Base-by-base conservation (phyloP, 2,113 vertebrate genomes). In the Paratilapia polleni region DNA sequence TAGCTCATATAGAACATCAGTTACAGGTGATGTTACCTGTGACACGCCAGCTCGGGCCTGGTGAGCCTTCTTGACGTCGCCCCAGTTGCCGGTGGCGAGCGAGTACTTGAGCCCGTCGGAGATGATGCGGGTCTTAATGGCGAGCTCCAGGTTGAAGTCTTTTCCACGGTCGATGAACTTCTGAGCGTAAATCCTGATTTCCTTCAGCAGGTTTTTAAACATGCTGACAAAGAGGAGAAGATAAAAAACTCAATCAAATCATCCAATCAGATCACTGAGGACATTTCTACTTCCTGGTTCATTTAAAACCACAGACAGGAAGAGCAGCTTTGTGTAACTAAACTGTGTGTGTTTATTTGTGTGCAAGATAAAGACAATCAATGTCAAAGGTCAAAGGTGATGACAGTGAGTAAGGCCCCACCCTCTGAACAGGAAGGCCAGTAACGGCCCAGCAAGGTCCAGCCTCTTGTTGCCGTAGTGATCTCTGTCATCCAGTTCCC, bases 141-240 rank as follows among this genome's bases (percentile, higher is more conserved):
- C 98, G 80, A 99, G 91, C 88, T 99, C 98, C 94, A 99, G 95
- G 82, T 99, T 99, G 92, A 99, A 99, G 94, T 99, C 98, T 60
- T 99, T 99, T 66, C 98, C 98, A 90, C 97, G 82, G 93, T 99
- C 98, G 79, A 99, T 99, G 89, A 99, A 99, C 93, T 99, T 99
- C 84, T 99, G 98, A 28, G 98, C 98, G 22, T 99, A 99, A 83
- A 99, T 99, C 66, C 98, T 93, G 78, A 99, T 98, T 95, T 99
- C 98, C 94, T 99, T 99, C 90, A 99, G 95, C 89, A 99, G 96
- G 93, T 99, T 99, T 94, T 99, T 99, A 90, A 99, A 99, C 98
- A 99, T 99, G 28, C 98, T 99, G 95, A 63, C 28, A 43, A 52
- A 26, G 43, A 70, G 17, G 4, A 28, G 61, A 90, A 15, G 6